Evolutionary conservation across 2,888 invertebrate genomes (phyloP).

Genomic region (Panopea generosa): DNA sequence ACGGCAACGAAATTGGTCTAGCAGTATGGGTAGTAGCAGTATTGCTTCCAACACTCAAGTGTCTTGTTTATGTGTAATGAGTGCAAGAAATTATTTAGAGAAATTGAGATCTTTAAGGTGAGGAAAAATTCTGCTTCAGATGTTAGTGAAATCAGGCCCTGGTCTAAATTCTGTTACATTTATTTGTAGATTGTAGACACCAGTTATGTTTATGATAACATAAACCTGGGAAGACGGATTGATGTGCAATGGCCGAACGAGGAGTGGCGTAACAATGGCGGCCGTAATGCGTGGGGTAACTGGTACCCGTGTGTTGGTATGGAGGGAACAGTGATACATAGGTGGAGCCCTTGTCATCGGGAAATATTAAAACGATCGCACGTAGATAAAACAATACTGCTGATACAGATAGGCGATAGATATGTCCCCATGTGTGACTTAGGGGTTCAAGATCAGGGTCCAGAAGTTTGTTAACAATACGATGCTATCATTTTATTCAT

Average conservation of each 20-base stretch:
- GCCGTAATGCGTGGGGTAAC: constrained; percentile 94
- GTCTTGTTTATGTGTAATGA: too few relatives aligned
- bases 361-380: constrained; percentile 95
- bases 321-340: constrained; percentile 96
- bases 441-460: constrained; percentile 88
- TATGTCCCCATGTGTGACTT: constrained; percentile 97
- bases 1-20: too few relatives aligned
- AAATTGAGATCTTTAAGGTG: too few relatives aligned
- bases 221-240: constrained; percentile 94
- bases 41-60: too few relatives aligned
- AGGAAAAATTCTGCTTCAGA: too few relatives aligned
- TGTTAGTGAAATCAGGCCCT: too few relatives aligned
- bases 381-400: constrained; percentile 95
- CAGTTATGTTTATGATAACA: constrained; percentile 93
- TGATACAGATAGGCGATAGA: constrained; percentile 96
- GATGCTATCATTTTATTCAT: too few relatives aligned
- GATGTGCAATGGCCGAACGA: constrained; percentile 99
- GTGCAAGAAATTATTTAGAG: too few relatives aligned
- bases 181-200: constrained; percentile 80
- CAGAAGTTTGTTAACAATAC: constrained; percentile 32
- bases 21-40: too few relatives aligned
- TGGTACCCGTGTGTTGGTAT: constrained; percentile 96
- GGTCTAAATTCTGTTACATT: too few relatives aligned
- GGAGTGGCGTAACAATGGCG: constrained; percentile 93
- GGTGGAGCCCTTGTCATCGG: constrained; percentile 97